Evolutionary conservation across 1,140 invertebrate genomes (phyloP).

Genomic region (Bombus consobrinus): DNA sequence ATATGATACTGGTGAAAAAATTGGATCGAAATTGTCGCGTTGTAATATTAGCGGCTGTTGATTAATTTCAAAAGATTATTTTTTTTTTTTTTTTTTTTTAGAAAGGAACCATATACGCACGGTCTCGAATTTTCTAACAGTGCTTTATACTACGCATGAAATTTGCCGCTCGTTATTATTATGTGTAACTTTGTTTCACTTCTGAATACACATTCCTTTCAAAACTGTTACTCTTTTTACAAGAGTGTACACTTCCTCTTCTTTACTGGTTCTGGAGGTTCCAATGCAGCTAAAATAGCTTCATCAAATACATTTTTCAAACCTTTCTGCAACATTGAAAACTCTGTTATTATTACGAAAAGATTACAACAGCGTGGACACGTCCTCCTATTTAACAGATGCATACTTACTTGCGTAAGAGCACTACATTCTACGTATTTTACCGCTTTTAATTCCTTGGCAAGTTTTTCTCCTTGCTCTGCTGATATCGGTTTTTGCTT

Average conservation of each 20-base stretch:
- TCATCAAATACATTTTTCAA: conserved; percentile 99
- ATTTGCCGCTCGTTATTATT: conserved; percentile 42
- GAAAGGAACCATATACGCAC: conserved; percentile 38
- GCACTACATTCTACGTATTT: conserved; percentile 99
- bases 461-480: conserved; percentile 98
- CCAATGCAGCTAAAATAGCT: conserved; percentile 98
- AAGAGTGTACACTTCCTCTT: conserved; percentile 95
- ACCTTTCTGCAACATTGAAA: conserved; percentile 91
- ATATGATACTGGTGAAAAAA: conserved; percentile 15
- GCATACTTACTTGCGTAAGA: conserved; percentile 91
- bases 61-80: conserved; percentile 29
- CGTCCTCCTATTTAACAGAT: too few relatives aligned
- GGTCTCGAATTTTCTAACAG: conserved; percentile 51
- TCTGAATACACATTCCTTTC: conserved; percentile 22
- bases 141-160: conserved; percentile 60
- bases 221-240: conserved; percentile 82
- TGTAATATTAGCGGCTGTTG: conserved; percentile 55
- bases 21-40: conserved; percentile 54
- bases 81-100: conserved; percentile 19
- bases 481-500: conserved; percentile 98
- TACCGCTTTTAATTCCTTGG: conserved; percentile 98
- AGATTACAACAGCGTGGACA: rapidly evolving
- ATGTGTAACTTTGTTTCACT: conserved; percentile 33
- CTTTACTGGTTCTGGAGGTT: conserved; percentile 96
- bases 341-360: background rate